phyloP scores from a whole-genome alignment of 2,113 vertebrate species.

The Phyllopteryx taeniolatus region DNA sequence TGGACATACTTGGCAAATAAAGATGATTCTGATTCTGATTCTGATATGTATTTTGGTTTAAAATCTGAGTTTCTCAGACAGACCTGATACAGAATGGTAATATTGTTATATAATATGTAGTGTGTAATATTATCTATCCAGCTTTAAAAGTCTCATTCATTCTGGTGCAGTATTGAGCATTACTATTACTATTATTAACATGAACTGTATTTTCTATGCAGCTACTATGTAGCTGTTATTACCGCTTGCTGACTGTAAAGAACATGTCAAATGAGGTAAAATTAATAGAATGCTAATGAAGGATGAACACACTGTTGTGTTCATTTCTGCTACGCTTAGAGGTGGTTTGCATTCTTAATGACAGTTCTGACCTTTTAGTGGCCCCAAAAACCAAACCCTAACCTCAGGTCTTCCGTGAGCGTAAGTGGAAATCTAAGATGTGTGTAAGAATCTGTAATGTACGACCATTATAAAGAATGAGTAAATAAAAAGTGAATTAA shows the following conservation, averaged over 20 bases:
- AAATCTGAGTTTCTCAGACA: too few species aligned
- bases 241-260: constrained; percentile 2
- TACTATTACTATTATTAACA: neutral
- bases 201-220: neutral
- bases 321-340: neutral
- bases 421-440: neutral
- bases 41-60: too few species aligned
- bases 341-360: constrained; percentile 38
- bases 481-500: neutral
- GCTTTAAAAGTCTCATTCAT: too few species aligned
- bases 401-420: neutral
- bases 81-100: too few species aligned
- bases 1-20: too few species aligned
- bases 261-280: neutral
- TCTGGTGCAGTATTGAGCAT: neutral
- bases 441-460: neutral
- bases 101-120: too few species aligned
- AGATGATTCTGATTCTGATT: too few species aligned
- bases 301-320: too few species aligned
- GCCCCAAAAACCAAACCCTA: constrained; percentile 31
- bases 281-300: constrained; percentile 1
- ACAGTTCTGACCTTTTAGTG: constrained; percentile 1
- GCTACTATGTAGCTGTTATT: neutral
- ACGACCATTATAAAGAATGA: neutral
- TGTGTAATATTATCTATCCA: too few species aligned